These are phyloP conservation scores for Geopemphigus sp. DNA, from an alignment of 1,140 invertebrate genomes.

Conservation along the genomic window DNA sequence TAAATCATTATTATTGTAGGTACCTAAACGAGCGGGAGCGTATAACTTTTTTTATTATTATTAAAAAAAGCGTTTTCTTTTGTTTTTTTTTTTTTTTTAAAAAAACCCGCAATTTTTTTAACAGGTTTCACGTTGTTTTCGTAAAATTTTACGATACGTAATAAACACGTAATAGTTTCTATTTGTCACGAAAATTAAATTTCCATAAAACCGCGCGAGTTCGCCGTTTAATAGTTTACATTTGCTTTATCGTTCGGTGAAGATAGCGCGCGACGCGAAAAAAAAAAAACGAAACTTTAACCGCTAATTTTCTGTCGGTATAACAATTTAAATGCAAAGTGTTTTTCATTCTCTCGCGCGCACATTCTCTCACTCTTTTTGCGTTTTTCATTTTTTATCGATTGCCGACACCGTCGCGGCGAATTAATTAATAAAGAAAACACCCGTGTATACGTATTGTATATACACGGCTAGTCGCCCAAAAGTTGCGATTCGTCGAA, in stretches of 20 bases:
- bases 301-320: conserved; percentile 8
- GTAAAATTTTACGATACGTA: neutral
- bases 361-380: too few relatives aligned
- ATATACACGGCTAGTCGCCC: neutral
- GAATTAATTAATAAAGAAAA: conserved; percentile 45
- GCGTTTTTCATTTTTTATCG: neutral
- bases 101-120: too few relatives aligned
- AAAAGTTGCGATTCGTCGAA: conserved; percentile 37
- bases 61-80: too few relatives aligned
- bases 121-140: too few relatives aligned
- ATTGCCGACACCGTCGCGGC: neutral
- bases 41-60: too few relatives aligned
- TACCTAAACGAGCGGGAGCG: too few relatives aligned
- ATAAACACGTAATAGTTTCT: neutral
- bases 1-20: neutral
- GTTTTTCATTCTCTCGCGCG: neutral
- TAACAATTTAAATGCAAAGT: conserved; percentile 1
- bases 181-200: neutral
- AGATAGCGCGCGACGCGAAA: neutral
- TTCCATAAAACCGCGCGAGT: neutral
- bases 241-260: neutral
- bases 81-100: too few relatives aligned
- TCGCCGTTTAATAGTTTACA: neutral
- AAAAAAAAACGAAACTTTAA: neutral
- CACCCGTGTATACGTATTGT: neutral